Conservation (phyloP, 1,140 invertebrate genomes). For the Hypothenemus hampei region DNA sequence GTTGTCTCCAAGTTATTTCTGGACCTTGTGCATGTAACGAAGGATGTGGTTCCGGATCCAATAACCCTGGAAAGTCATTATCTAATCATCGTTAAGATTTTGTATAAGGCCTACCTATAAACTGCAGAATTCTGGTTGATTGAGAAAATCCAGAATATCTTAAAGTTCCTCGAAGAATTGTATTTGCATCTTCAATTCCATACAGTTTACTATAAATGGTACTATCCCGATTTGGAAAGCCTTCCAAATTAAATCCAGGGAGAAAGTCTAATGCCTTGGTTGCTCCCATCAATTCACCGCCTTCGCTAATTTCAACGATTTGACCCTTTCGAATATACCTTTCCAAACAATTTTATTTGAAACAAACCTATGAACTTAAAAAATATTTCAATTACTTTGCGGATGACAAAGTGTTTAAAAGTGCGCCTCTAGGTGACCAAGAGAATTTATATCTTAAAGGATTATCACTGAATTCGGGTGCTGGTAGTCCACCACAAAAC, state of each 20-base stretch:
- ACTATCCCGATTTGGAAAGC: conserved; percentile 94
- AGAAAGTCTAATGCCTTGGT: conserved; percentile 79
- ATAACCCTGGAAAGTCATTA: conserved; percentile 56
- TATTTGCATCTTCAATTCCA: conserved; percentile 78
- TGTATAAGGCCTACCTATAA: conserved; percentile 48
- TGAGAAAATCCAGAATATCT: conserved; percentile 74
- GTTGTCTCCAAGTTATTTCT: conserved; percentile 91
- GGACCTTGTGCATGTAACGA: conserved; percentile 90
- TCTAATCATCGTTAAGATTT: neutral
- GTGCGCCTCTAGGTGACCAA: conserved; percentile 88
- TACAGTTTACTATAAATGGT: conserved; percentile 85
- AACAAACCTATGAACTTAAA: neutral
- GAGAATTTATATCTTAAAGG: conserved; percentile 96
- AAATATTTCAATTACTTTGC: conserved; percentile 61
- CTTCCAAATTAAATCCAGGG: conserved; percentile 95
- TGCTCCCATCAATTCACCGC: conserved; percentile 80
- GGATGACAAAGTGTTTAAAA: conserved; percentile 82
- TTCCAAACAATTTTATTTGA: neutral
- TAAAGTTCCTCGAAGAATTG: conserved; percentile 74
- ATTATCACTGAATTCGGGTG: conserved; percentile 92
- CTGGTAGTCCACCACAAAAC: conserved; percentile 94
- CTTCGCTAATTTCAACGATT: conserved; percentile 83
- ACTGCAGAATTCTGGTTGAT: conserved; percentile 77
- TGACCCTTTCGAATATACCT: conserved; percentile 72
- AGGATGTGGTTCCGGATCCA: conserved; percentile 82